A percentile compares a stretch with the other conserved stretches of the same genome.
phyloP scores from a whole-genome alignment of 2,888 invertebrate genomes.

The Hemistola chrysoprasaria region DNA sequence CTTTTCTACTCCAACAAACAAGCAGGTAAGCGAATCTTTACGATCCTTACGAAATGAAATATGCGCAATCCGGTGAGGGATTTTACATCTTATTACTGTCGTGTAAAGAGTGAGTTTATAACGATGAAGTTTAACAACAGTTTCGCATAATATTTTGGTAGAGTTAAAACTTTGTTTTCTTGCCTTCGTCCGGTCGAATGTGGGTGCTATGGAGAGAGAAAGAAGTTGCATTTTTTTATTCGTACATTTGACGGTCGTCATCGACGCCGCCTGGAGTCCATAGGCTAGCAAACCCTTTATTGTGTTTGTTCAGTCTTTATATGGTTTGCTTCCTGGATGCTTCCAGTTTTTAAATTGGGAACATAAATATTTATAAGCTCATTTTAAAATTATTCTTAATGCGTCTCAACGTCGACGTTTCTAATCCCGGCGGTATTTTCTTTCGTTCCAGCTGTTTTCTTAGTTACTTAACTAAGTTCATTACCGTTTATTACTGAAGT shows the following conservation, averaged over 20 bases:
- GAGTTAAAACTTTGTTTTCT: conserved; percentile 56
- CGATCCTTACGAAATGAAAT: conserved; percentile 69
- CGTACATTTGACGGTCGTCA: conserved; percentile 32
- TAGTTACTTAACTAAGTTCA: conserved; percentile 7
- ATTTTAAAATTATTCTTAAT: conserved; percentile 17
- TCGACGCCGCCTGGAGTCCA: conserved; percentile 37
- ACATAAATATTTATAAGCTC: conserved; percentile 21
- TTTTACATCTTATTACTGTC: conserved; percentile 67
- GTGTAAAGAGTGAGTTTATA: conserved; percentile 54
- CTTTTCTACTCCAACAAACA: conserved; percentile 76
- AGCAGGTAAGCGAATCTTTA: conserved; percentile 80
- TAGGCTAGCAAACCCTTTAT: conserved; percentile 41
- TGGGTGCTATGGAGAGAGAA: conserved; percentile 38
- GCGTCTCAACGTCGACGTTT: conserved; percentile 10
- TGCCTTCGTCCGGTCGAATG: conserved; percentile 48
- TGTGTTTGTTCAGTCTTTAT: conserved; percentile 40
- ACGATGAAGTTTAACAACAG: conserved; percentile 46
- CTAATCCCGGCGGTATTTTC: conserved; percentile 14
- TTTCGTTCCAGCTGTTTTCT: conserved; percentile 6
- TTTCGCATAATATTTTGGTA: conserved; percentile 50
- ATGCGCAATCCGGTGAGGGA: conserved; percentile 59
- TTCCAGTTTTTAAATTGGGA: conserved; percentile 42
- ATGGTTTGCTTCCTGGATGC: conserved; percentile 42
- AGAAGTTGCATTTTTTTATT: conserved; percentile 42
- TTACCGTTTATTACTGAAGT: conserved; percentile 10